Evolutionary conservation across 2,797 vertebrate species (phyloP).

Genomic region (Champsocephalus gunnari): DNA sequence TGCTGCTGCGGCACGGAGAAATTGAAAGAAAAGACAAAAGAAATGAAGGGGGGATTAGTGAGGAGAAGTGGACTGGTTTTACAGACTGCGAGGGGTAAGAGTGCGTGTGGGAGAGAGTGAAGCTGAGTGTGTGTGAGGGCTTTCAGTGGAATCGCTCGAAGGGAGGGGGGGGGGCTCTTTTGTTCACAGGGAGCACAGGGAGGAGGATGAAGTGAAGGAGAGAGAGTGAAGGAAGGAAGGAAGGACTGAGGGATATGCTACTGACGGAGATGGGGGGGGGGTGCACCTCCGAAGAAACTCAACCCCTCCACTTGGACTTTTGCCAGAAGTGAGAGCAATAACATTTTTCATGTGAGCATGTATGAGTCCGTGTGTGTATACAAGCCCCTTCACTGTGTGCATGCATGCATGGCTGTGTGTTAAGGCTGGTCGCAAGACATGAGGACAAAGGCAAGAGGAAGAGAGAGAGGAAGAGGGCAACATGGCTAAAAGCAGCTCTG

Average conservation of each 20-base stretch:
- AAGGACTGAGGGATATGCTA: conserved; percentile 54
- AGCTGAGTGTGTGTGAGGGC: conserved; percentile 71
- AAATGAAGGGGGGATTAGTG: conserved; percentile 65
- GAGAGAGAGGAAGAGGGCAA: conserved; percentile 21
- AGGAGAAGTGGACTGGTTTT: conserved; percentile 71
- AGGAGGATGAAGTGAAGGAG: conserved; percentile 41
- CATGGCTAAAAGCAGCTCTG: conserved; percentile 44
- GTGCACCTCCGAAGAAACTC: conserved; percentile 76
- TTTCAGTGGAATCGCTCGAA: conserved; percentile 71
- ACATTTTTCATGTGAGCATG: conserved; percentile 81
- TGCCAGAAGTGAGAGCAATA: conserved; percentile 83
- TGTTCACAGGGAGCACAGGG: conserved; percentile 72
- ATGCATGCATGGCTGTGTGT: conserved; percentile 58
- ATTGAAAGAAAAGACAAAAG: conserved; percentile 64
- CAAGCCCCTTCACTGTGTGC: conserved; percentile 59
- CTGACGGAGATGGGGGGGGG: conserved; percentile 26
- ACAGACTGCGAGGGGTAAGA: conserved; percentile 63
- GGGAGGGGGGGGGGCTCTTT: conserved; percentile 67
- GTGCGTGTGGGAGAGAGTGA: conserved; percentile 64
- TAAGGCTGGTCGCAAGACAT: conserved; percentile 51
- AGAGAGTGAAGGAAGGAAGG: conserved; percentile 20
- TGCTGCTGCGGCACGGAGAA: conserved; percentile 52
- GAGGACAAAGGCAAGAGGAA: conserved; percentile 52
- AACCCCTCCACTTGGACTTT: conserved; percentile 79
- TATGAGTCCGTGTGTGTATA: conserved; percentile 57